These are phyloP conservation scores for Gallinago jamesoni DNA, from an alignment of 2,113 vertebrate species.

Conservation along the genomic window DNA sequence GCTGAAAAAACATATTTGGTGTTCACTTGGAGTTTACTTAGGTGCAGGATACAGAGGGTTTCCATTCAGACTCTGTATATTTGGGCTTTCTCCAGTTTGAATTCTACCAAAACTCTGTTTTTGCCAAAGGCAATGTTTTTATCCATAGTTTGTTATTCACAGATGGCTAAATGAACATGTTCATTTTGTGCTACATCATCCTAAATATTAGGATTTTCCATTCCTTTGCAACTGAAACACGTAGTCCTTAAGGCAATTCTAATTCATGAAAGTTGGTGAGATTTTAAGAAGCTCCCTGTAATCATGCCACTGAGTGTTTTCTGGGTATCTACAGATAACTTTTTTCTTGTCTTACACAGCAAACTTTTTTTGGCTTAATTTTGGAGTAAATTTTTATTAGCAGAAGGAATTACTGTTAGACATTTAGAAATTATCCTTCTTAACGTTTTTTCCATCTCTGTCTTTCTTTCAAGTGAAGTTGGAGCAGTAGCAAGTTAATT, in stretches of 20 bases:
- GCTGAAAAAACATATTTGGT: slow-evolving; percentile 47
- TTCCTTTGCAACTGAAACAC: background rate
- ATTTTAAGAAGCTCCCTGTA: background rate
- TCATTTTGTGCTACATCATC: background rate
- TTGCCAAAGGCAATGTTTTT: background rate
- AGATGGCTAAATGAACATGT: background rate
- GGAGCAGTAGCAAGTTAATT: background rate
- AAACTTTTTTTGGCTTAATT: background rate
- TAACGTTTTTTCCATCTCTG: background rate
- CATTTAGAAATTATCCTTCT: background rate
- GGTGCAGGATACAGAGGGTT: background rate
- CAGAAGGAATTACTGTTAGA: background rate
- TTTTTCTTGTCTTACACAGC: background rate
- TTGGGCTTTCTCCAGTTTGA: background rate
- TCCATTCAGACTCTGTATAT: background rate
- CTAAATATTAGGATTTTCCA: background rate
- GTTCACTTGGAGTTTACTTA: slow-evolving; percentile 26
- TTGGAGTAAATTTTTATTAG: background rate
- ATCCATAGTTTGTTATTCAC: background rate
- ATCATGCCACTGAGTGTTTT: background rate
- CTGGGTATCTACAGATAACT: background rate
- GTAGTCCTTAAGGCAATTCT: background rate
- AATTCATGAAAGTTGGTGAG: background rate
- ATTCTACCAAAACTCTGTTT: background rate
- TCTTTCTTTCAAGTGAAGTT: background rate